Evolutionary conservation across 2,113 vertebrate species (phyloP), one percentile per base, ranked within the genome.

Genomic region (Fregetta grallaria): DNA sequence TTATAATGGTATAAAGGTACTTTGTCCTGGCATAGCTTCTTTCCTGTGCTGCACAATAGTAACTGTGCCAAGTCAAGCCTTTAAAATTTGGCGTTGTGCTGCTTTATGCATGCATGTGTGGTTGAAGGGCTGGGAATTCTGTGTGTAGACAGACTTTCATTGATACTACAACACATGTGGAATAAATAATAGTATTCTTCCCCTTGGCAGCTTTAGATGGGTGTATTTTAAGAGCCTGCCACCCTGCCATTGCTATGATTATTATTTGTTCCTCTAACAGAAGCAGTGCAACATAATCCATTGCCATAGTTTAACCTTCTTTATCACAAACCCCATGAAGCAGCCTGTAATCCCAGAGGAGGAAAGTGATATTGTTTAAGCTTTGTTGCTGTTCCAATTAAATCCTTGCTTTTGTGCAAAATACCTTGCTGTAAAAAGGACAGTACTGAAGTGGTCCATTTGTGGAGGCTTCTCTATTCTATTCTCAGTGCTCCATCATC

Each of bases 281-380:
- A 94, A 96, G 66, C 70, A 55, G 77, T 76, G 74, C 70, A 62
- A 68, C 70, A 62, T 90, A 96, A 96, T 97, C 95, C 94, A 97
- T 96, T 96, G 93, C 93, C 90, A 59, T 74, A 96, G 95, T 96
- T 96, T 96, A 97, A 94, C 95, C 94, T 97, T 56, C 72, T 96
- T 96, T 96, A 83, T 96, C 91, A 56, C 77, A 94, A 94, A 56
- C 91, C 84, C 71, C 7, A 0, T 83, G 94, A 95, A 97, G 93
- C 93, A 92, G 89, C 44, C 91, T 90, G 74, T 93, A 95, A 93
- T 96, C 94, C 96, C 94, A 86, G 59, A 71, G 89, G 91, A 90
- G 10, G 52, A 83, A 81, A 93, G 87, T 83, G 96, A 96, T 94
- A 95, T 47, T 94, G 91, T 93, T 93, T 92, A 79, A 86, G 93